Percentiles rank a stretch among this genome's conserved stretches.
Evolutionary conservation across 1,140 invertebrate genomes (phyloP).

Genomic region (Agraylea sexmaculata): DNA sequence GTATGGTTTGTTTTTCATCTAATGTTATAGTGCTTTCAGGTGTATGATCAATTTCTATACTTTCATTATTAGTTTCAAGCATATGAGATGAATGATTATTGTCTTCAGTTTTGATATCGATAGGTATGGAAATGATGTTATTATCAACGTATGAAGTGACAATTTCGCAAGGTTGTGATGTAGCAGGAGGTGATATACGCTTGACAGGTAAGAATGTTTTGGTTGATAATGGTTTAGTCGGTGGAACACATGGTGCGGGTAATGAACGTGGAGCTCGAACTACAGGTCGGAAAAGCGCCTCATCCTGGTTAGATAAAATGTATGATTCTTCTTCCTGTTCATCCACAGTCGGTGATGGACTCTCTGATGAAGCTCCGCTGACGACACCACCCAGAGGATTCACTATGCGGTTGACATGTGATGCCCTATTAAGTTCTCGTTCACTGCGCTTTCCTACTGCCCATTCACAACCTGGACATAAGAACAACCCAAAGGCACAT

Average conservation of each 20-base stretch:
- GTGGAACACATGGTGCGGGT: slow-evolving; percentile 20
- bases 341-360: slow-evolving; percentile 32
- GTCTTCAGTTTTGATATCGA: neutral
- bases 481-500: slow-evolving; percentile 68
- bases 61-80: slow-evolving; percentile 1
- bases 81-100: slow-evolving; percentile 5
- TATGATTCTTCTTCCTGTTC: slow-evolving; percentile 39
- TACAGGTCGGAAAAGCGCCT: slow-evolving; percentile 47
- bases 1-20: slow-evolving; percentile 1
- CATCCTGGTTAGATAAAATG: slow-evolving; percentile 50
- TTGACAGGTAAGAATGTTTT: slow-evolving; percentile 33
- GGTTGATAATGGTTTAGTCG: slow-evolving; percentile 26
- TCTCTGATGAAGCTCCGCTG: slow-evolving; percentile 39
- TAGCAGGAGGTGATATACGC: slow-evolving; percentile 15
- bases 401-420: slow-evolving; percentile 51
- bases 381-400: slow-evolving; percentile 61
- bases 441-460: slow-evolving; percentile 42
- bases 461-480: slow-evolving; percentile 53
- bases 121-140: neutral
- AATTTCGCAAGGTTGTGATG: slow-evolving; percentile 27
- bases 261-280: slow-evolving; percentile 32
- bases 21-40: neutral
- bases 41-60: neutral
- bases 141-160: slow-evolving; percentile 6
- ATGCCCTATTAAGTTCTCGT: slow-evolving; percentile 20